Percentiles rank a stretch among this genome's conserved stretches.
Conservation (phyloP, 2,797 vertebrate species). For the Pteronotus mesoamericanus region DNA sequence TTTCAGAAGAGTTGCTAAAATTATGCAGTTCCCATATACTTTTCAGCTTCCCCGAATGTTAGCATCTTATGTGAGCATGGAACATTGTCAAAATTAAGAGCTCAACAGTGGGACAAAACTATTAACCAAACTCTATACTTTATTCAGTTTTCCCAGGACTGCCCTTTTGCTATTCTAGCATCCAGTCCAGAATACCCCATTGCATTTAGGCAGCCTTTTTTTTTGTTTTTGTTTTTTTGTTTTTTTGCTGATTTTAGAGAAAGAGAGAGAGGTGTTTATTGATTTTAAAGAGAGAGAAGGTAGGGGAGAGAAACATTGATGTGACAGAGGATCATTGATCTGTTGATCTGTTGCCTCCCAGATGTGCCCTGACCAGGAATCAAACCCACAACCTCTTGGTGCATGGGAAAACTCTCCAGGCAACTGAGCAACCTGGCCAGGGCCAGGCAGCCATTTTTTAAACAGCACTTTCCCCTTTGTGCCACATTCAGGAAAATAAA, state of each 20-base stretch:
- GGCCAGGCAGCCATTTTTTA: background rate
- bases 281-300: background rate
- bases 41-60: background rate
- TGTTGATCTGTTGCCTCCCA: background rate
- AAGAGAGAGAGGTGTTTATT: background rate
- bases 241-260: too few relatives aligned
- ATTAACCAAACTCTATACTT: background rate
- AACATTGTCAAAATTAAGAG: background rate
- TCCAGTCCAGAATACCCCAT: background rate
- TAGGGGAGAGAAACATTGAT: background rate
- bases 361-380: background rate
- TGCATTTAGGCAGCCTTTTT: background rate
- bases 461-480: background rate
- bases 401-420: too few relatives aligned
- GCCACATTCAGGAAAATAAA: slow-evolving; percentile 7
- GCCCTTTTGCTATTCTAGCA: background rate
- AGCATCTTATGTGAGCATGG: background rate
- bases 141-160: background rate
- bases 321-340: too few relatives aligned
- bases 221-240: too few relatives aligned
- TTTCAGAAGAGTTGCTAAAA: slow-evolving; percentile 39
- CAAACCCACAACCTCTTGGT: too few relatives aligned
- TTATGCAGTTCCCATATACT: background rate
- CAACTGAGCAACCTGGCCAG: background rate
- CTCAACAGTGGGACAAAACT: background rate